phyloP scores from a whole-genome alignment of 2,888 invertebrate species.

The Callimorpha dominula region DNA sequence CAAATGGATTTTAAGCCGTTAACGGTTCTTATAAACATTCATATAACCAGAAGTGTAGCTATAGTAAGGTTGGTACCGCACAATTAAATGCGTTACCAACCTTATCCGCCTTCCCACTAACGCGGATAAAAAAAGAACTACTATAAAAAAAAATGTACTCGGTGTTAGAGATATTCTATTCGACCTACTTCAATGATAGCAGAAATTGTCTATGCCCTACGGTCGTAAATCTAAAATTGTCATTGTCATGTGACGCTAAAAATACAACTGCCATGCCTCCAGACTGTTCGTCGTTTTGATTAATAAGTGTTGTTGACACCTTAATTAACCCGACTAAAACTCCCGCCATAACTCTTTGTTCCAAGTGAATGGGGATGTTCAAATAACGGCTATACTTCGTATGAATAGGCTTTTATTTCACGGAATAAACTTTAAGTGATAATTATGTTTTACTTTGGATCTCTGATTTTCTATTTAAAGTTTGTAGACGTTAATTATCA shows the following conservation, averaged over 20 bases:
- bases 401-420: constrained; percentile 51
- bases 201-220: neutral
- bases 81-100: too few relatives aligned
- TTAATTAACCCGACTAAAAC: constrained; percentile 84
- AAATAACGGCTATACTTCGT: constrained; percentile 59
- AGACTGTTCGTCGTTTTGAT: constrained; percentile 69
- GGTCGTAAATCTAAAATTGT: neutral
- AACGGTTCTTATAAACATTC: too few relatives aligned
- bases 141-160: too few relatives aligned
- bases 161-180: neutral
- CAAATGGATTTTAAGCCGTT: too few relatives aligned
- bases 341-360: constrained; percentile 73
- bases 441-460: constrained; percentile 14
- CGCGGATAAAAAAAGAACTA: too few relatives aligned
- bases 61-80: too few relatives aligned
- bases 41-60: too few relatives aligned
- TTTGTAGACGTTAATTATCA: too few relatives aligned
- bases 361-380: constrained; percentile 68
- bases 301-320: constrained; percentile 84
- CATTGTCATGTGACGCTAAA: constrained; percentile 23
- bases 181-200: neutral
- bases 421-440: constrained; percentile 18
- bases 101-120: too few relatives aligned
- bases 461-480: neutral
- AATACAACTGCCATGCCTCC: constrained; percentile 50